Percentiles rank a stretch among this genome's conserved stretches.
These are phyloP conservation scores for Trinectes maculatus DNA, from an alignment of 2,113 vertebrate species.

Conservation along the genomic window DNA sequence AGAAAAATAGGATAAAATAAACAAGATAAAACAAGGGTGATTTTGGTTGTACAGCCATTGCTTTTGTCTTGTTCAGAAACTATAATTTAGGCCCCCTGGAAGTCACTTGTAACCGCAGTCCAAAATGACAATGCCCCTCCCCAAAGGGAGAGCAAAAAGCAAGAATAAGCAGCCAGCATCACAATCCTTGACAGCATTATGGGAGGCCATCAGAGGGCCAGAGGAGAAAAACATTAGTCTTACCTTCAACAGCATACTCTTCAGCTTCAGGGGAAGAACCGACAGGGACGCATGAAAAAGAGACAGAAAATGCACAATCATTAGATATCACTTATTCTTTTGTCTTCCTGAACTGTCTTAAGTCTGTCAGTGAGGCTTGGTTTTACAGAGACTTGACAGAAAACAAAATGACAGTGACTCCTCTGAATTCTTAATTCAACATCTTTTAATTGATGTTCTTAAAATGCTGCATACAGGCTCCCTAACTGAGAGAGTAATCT, in stretches of 20 bases:
- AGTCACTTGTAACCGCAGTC: slow-evolving; percentile 84
- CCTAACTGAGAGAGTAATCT: slow-evolving; percentile 23
- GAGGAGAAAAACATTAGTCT: slow-evolving; percentile 62
- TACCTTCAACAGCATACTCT: slow-evolving; percentile 83
- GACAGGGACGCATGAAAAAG: slow-evolving; percentile 21
- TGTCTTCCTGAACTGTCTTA: neutral
- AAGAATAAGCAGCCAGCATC: slow-evolving; percentile 58
- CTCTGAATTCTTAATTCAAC: neutral
- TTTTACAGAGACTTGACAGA: slow-evolving; percentile 2
- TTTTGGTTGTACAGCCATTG: slow-evolving; percentile 25
- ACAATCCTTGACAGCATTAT: slow-evolving; percentile 55
- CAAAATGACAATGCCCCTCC: slow-evolving; percentile 81
- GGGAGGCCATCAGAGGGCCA: slow-evolving; percentile 49
- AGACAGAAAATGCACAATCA: slow-evolving; percentile 25
- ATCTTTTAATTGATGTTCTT: neutral
- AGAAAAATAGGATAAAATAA: slow-evolving; percentile 38
- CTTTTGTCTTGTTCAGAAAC: slow-evolving; percentile 49
- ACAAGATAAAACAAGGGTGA: slow-evolving; percentile 39
- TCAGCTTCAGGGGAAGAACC: slow-evolving; percentile 66
- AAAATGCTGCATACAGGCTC: slow-evolving; percentile 13
- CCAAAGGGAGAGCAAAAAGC: slow-evolving; percentile 58
- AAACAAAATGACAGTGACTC: neutral
- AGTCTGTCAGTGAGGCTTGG: neutral
- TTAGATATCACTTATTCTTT: slow-evolving; percentile 26
- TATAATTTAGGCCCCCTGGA: slow-evolving; percentile 72